These are phyloP conservation scores for Thalpophila matura DNA, from an alignment of 2,888 invertebrate species.

Conservation along the genomic window DNA sequence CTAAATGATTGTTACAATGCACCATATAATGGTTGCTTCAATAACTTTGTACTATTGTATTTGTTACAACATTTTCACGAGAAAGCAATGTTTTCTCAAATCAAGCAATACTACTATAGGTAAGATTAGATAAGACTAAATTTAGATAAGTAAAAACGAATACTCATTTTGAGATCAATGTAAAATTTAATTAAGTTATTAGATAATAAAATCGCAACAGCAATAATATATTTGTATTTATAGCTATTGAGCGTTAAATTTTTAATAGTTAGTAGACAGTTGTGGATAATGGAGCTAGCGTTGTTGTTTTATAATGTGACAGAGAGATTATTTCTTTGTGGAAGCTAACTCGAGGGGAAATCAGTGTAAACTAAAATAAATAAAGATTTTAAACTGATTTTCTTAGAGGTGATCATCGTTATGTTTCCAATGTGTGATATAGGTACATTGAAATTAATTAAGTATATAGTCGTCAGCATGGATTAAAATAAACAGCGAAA, in stretches of 20 bases:
- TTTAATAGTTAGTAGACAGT: constrained; percentile 88
- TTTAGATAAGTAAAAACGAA: constrained; percentile 84
- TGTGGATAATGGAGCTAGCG: constrained; percentile 86
- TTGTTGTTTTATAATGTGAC: constrained; percentile 86
- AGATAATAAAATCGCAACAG: constrained; percentile 85
- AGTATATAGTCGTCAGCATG: constrained; percentile 89
- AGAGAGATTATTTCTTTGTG: constrained; percentile 82
- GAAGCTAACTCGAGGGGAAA: constrained; percentile 68
- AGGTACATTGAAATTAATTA: constrained; percentile 86
- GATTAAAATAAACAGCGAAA: constrained; percentile 87
- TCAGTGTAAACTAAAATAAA: constrained; percentile 51
- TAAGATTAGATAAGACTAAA: constrained; percentile 82
- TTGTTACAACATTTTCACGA: constrained; percentile 83
- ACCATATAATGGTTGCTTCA: constrained; percentile 86
- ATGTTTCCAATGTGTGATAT: constrained; percentile 89
- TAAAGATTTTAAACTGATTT: constrained; percentile 65
- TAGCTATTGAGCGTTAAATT: constrained; percentile 90
- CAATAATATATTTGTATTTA: constrained; percentile 91
- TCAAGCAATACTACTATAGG: constrained; percentile 89
- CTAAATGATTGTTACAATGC: constrained; percentile 77
- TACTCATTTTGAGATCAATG: constrained; percentile 89
- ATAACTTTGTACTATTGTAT: constrained; percentile 75
- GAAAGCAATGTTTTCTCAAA: constrained; percentile 86
- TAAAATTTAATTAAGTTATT: constrained; percentile 79
- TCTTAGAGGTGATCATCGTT: constrained; percentile 70